Evolutionary conservation across 1,140 invertebrate species (phyloP), one percentile per base, ranked within the genome.

Genomic region (Anoplolepis gracilipes): DNA sequence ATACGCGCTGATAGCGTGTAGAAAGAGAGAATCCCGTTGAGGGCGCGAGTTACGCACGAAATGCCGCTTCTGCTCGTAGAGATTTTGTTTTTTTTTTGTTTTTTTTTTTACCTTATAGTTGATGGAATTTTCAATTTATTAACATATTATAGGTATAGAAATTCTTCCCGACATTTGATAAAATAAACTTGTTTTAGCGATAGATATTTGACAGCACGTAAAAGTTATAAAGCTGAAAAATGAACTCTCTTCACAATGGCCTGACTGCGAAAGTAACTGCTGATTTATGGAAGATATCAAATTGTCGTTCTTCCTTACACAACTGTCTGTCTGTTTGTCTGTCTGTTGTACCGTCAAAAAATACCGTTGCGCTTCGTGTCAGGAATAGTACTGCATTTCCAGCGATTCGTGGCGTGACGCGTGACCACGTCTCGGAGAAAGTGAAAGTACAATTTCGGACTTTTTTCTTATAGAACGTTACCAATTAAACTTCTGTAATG

Each of bases 401-500:
- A 42, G 64, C 77, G 36, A 76, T 88, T 86, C 61, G 65, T 64
- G 42, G 33, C 64, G 57, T n/a, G 72, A 7, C 13, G 33, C 64
- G 57, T n/a, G 72, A 7, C 13, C 42, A 55, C 7, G 72, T 10
- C 19, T 69, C 39, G 73, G 76, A 59, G 69, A 85, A 76, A 88
- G 88, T 84, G 87, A 86, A 84, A 88, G 88, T 85, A 85, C 49
- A 59, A 81, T 75, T 88, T 89, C 64, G 36, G 33, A 19, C 19
- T 59, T 86, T 84, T 79, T 39, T 19, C 64, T 61, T 28, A 70
- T 42, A n/a, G 13, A 1, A 8, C 3, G 28, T 7, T 22, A n/a
- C 11, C 10, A 61, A 16, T 42, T 25, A 65, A 57, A 33, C 22
- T 36, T 36, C 11, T 13, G 36, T 42, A 30, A 57, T 25, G 13